These are phyloP conservation scores for Scartelaos histophorus DNA, from an alignment of 2,113 vertebrate species.

Conservation along the genomic window DNA sequence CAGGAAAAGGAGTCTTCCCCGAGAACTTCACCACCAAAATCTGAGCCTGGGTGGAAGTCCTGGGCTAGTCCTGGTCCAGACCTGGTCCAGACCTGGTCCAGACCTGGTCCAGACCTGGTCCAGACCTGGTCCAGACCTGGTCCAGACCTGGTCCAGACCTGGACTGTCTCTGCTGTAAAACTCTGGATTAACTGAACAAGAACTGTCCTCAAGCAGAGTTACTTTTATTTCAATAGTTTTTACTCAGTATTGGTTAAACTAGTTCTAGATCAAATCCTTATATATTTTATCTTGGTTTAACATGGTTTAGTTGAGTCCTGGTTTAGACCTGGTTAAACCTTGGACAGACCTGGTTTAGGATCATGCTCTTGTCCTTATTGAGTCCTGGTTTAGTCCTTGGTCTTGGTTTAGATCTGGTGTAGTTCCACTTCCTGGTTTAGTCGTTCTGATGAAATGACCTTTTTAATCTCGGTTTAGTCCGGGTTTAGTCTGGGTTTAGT, in stretches of 20 bases:
- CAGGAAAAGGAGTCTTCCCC: slow-evolving; percentile 90
- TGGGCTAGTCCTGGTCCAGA: too few species aligned
- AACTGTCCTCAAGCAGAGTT: not conserved
- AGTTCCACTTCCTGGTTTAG: not conserved
- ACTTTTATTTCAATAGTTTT: too few species aligned
- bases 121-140: not conserved
- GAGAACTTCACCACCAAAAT: slow-evolving; percentile 96
- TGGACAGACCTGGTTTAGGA: too few species aligned
- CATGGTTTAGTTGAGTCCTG: too few species aligned
- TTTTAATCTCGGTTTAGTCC: not conserved
- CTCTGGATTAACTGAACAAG: not conserved
- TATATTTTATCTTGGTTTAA: not conserved
- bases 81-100: not conserved
- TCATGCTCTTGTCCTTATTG: too few species aligned
- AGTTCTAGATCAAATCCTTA: not conserved
- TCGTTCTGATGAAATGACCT: not conserved
- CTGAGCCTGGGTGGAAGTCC: slow-evolving; percentile 67
- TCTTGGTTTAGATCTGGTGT: not conserved
- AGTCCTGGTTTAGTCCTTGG: too few species aligned
- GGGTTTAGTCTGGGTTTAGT: not conserved
- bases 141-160: not conserved
- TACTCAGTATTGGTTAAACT: too few species aligned
- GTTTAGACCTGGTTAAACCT: too few species aligned
- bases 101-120: not conserved
- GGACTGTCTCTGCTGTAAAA: not conserved